Evolutionary conservation across 2,888 invertebrate species (phyloP).

Genomic region (Pollenia amentaria): DNA sequence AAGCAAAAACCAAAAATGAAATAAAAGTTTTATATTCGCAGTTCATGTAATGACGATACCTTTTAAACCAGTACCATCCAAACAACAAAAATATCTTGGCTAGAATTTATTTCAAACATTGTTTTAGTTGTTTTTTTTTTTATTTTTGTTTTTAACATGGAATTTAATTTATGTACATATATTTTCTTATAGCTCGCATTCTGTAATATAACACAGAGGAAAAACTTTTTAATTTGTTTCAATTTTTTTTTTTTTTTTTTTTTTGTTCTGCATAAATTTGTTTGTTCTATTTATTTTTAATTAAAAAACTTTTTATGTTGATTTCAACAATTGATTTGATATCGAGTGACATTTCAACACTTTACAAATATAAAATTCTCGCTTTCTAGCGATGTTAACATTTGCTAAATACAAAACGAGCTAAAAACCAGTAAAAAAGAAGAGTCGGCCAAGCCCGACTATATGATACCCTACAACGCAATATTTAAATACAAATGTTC

Average conservation of each 20-base stretch:
- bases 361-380: slow-evolving; percentile 66
- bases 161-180: slow-evolving; percentile 44
- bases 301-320: slow-evolving; percentile 74
- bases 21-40: slow-evolving; percentile 38
- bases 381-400: neutral
- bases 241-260: neutral
- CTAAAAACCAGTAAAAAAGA: neutral
- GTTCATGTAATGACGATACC: slow-evolving; percentile 29
- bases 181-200: slow-evolving; percentile 33
- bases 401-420: neutral
- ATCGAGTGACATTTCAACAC: slow-evolving; percentile 76
- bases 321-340: slow-evolving; percentile 76
- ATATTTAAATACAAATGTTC: too few species aligned
- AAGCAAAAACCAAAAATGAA: neutral
- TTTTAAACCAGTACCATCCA: neutral
- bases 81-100: slow-evolving; percentile 7
- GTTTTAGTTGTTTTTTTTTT: slow-evolving; percentile 15
- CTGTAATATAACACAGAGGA: slow-evolving; percentile 17
- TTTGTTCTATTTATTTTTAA: slow-evolving; percentile 75
- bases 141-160: slow-evolving; percentile 17
- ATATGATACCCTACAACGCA: too few species aligned
- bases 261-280: slow-evolving; percentile 61
- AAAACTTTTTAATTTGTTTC: slow-evolving; percentile 40
- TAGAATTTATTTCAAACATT: slow-evolving; percentile 20
- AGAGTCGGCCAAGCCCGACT: too few species aligned